Evolutionary conservation across 2,113 vertebrate species (phyloP), one percentile per base, ranked within the genome.

Genomic region (Vidua chalybeata): DNA sequence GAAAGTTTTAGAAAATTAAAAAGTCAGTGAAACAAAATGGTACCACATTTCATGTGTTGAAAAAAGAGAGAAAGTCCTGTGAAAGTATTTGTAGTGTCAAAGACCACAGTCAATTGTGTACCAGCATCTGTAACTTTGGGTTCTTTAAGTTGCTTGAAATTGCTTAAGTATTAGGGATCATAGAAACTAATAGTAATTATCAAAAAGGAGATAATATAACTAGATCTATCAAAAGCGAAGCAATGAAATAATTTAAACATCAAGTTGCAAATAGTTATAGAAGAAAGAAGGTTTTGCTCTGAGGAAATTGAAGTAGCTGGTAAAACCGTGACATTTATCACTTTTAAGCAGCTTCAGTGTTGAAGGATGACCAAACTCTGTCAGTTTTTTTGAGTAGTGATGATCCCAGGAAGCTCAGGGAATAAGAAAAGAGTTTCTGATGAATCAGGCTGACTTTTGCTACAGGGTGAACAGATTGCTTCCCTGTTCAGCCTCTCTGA

Each of bases 371-470:
- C 68, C 76, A 86, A 74, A 90, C 20, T 45, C 75, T 90, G 93
- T 89, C 94, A 94, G n/a, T 30, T 75, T 86, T 69, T 90, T 87
- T 97, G 95, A 95, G 56, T 95, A 87, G 93, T 92, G 93, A 75
- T 96, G 92, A 95, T 96, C 93, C 76, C 37, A 68, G 61, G 68
- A 95, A 96, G 88, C 92, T 90, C 62, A 75, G 93, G 90, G 96
- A 92, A 72, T 95, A 84, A 45, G 58, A 84, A 89, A 79, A 59
- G 16, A 14, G 61, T 64, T 96, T 84, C 48, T 93, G 90, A 68
- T 94, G 79, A 93, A 86, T 92, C 73, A 86, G 73, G 18, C 56
- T 81, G 73, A 64, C 41, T 81, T 55, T 51, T 94, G 79, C 79
- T 92, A 55, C 14, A 67, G 55, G 24, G 7, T 24, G 68, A 61